These are phyloP conservation scores for Montipora capitata DNA, from an alignment of 92 coral and sea anemone genomes.

Conservation along the genomic window DNA sequence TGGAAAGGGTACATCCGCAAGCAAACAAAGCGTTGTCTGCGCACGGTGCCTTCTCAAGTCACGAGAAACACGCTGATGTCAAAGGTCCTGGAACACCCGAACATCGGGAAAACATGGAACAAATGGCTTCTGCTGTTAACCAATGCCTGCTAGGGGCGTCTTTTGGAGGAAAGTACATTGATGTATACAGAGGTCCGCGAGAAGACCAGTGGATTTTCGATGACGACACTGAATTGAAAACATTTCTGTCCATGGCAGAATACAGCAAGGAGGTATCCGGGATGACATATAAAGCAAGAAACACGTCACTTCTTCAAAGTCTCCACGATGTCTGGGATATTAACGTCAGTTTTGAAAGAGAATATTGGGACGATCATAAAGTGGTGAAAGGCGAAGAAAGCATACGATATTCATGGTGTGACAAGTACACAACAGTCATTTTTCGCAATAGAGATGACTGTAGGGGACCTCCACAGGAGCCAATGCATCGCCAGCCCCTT, in stretches of 20 bases:
- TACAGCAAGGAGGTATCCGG: constrained; percentile 49
- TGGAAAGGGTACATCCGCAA: constrained; percentile 76
- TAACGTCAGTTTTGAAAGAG: constrained; percentile 24
- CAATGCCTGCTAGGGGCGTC: constrained; percentile 38
- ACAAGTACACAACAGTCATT: constrained; percentile 52
- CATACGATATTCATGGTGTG: constrained; percentile 45
- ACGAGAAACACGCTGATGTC: constrained; percentile 36
- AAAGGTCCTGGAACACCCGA: constrained; percentile 60
- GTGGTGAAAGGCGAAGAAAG: constrained; percentile 27
- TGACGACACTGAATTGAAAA: constrained; percentile 55
- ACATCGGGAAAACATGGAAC: constrained; percentile 78
- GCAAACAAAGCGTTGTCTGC: constrained; percentile 68
- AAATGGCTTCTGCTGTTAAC: constrained; percentile 64
- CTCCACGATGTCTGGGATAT: constrained; percentile 65
- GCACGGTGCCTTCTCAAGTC: constrained; percentile 73
- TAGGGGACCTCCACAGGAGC: not conserved
- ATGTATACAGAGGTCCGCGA: constrained; percentile 48
- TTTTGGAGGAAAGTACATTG: constrained; percentile 63
- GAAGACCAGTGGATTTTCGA: constrained; percentile 57
- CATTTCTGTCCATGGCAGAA: constrained; percentile 64
- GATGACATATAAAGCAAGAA: constrained; percentile 29
- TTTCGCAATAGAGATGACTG: constrained; percentile 23
- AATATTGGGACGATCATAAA: constrained; percentile 47
- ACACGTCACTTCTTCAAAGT: constrained; percentile 17
- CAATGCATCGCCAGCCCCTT: constrained; percentile 40